Percentiles rank a stretch among this genome's conserved stretches.
phyloP scores from a whole-genome alignment of 2,797 vertebrate species.

The Saguinus oedipus region DNA sequence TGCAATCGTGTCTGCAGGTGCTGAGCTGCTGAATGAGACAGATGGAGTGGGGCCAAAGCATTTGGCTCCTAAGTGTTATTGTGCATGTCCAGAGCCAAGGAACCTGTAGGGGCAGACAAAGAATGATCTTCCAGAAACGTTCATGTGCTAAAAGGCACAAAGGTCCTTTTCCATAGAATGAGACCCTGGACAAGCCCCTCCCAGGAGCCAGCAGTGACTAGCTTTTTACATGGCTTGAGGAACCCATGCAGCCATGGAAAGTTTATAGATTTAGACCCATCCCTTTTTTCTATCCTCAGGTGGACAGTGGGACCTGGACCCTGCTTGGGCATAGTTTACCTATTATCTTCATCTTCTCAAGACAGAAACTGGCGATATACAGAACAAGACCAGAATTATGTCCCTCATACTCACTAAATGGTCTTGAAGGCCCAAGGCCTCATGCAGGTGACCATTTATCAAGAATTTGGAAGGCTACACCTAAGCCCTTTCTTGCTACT shows the following conservation, averaged over 20 bases:
- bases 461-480: neutral
- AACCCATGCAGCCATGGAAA: neutral
- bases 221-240: neutral
- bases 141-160: neutral
- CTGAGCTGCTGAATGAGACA: neutral
- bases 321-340: neutral
- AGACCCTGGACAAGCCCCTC: neutral
- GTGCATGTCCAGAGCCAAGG: neutral
- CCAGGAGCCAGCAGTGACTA: neutral
- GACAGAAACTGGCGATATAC: neutral
- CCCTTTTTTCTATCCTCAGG: too few species aligned
- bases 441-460: neutral
- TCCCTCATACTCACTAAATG: neutral
- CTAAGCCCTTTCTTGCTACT: neutral
- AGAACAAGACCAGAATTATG: neutral
- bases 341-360: neutral
- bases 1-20: rapidly evolving
- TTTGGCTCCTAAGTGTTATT: neutral
- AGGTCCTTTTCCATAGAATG: neutral
- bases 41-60: neutral
- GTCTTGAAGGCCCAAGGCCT: neutral
- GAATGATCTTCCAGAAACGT: neutral
- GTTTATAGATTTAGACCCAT: neutral
- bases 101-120: neutral
- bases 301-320: neutral